These are phyloP conservation scores for Hipparchia semele DNA, from an alignment of 2,888 invertebrate genomes.

Conservation along the genomic window DNA sequence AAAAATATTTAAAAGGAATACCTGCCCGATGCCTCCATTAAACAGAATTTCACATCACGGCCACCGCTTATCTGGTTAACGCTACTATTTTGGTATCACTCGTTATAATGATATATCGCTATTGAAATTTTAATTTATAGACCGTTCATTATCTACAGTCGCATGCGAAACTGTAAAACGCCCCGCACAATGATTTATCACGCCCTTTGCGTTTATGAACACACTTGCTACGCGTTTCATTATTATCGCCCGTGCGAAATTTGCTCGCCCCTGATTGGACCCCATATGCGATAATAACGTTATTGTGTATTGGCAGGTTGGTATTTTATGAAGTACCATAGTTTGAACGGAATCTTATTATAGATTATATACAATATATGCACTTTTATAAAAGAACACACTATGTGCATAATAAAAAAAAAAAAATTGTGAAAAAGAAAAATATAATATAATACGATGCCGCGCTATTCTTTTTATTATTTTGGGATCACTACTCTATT, in stretches of 20 bases:
- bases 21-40: conserved; percentile 5
- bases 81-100: conserved; percentile 42
- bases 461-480: no score
- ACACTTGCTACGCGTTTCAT: conserved; percentile 77
- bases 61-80: conserved; percentile 31
- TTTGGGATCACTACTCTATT: no score
- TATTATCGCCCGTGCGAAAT: conserved; percentile 71
- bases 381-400: background rate
- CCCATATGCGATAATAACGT: conserved; percentile 63
- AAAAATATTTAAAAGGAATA: conserved; percentile 7
- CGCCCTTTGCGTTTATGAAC: conserved; percentile 78
- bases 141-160: conserved; percentile 51
- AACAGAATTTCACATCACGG: conserved; percentile 19
- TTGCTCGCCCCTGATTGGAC: conserved; percentile 76
- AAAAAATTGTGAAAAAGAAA: no score
- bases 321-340: conserved; percentile 30
- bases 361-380: background rate
- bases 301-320: conserved; percentile 58
- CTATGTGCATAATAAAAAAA: no score
- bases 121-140: conserved; percentile 50
- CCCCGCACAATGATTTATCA: conserved; percentile 73
- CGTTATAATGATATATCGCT: conserved; percentile 45
- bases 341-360: conserved; percentile 11
- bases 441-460: background rate
- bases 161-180: conserved; percentile 54